These are phyloP conservation scores for Stictonetta naevosa DNA, from an alignment of 2,113 vertebrate genomes.

Conservation along the genomic window DNA sequence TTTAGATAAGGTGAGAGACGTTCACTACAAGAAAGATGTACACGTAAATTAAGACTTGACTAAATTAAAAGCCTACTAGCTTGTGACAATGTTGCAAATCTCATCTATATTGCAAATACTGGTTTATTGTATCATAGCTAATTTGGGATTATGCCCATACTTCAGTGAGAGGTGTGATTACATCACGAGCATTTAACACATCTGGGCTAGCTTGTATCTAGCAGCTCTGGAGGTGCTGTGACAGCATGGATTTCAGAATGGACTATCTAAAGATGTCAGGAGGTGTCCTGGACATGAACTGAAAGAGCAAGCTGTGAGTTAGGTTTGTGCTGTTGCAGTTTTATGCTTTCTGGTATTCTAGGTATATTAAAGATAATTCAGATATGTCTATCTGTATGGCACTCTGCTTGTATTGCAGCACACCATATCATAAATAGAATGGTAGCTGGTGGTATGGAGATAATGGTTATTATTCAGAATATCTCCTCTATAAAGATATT, in stretches of 20 bases:
- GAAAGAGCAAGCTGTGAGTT: background rate
- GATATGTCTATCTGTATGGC: constrained; percentile 28
- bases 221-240: background rate
- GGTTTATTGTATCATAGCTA: rapidly evolving
- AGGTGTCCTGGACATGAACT: background rate
- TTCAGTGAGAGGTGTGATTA: background rate
- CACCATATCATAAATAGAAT: constrained; percentile 12
- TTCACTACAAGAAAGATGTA: background rate
- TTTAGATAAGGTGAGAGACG: rapidly evolving
- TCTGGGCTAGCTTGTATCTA: background rate
- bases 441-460: constrained; percentile 39
- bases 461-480: constrained; percentile 62
- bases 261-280: background rate
- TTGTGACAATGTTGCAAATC: background rate
- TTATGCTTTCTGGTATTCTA: background rate
- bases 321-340: background rate
- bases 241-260: background rate
- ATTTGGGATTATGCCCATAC: background rate
- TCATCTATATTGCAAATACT: rapidly evolving
- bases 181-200: background rate
- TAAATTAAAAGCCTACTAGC: background rate
- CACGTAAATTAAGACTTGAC: background rate
- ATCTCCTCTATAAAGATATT: constrained; percentile 53
- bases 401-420: background rate
- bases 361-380: constrained; percentile 38